Evolutionary conservation across 2,113 vertebrate species (phyloP).

Genomic region (Cavia porcellus): DNA sequence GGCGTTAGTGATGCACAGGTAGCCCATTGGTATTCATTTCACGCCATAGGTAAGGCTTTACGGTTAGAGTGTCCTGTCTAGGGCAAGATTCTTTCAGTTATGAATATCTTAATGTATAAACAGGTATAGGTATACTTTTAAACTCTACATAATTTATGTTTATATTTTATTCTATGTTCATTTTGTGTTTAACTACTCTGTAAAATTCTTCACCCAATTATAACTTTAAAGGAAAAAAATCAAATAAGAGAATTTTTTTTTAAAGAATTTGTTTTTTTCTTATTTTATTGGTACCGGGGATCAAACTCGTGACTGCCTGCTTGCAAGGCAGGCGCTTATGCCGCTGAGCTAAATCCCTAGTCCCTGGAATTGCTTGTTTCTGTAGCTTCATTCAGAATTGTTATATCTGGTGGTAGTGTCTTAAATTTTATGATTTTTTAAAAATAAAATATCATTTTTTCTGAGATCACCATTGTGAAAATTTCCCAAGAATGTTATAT

Average conservation of each 20-base stretch:
- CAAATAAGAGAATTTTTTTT: background rate
- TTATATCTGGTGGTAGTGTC: background rate
- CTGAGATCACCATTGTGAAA: background rate
- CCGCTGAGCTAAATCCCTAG: no score
- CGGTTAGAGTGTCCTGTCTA: no score
- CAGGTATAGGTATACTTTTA: background rate
- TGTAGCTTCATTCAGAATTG: background rate
- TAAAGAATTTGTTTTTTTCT: background rate
- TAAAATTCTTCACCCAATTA: background rate
- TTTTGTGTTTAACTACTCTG: background rate
- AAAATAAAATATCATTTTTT: background rate
- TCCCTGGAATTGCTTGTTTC: background rate
- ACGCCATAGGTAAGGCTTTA: no score
- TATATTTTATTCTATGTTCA: background rate
- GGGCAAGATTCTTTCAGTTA: background rate
- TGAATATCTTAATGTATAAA: background rate
- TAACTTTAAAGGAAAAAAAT: background rate
- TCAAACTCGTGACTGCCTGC: no score
- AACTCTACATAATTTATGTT: background rate
- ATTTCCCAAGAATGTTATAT: background rate
- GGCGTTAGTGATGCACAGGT: no score
- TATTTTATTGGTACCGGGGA: no score
- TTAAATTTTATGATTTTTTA: background rate
- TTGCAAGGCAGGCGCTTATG: no score
- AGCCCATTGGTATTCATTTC: no score